Conservation (phyloP, 1,140 invertebrate species). For the Caenorhabditis brenneri region DNA sequence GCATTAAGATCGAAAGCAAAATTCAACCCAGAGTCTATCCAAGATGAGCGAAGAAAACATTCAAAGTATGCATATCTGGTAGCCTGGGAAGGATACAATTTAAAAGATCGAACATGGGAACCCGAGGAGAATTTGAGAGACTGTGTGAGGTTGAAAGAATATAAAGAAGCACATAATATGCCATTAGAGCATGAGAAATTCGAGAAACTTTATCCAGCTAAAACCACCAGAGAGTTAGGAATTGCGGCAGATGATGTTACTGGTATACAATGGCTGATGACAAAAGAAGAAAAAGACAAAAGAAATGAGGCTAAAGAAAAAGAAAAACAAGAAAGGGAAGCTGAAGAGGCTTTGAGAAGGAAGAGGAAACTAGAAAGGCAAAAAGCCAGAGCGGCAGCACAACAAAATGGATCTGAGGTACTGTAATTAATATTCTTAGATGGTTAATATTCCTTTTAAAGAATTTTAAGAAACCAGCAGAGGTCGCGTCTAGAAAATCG, state of each 20-base stretch:
- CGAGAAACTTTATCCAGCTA: neutral
- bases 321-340: too few species aligned
- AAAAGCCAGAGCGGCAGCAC: too few species aligned
- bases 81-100: neutral
- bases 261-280: neutral
- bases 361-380: too few species aligned
- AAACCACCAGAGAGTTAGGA: neutral
- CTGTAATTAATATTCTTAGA: too few species aligned
- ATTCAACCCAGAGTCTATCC: neutral
- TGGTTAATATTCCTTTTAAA: too few species aligned
- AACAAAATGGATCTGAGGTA: too few species aligned
- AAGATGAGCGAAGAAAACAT: neutral
- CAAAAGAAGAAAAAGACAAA: neutral
- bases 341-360: too few species aligned
- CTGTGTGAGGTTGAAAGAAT: neutral
- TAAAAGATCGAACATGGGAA: neutral
- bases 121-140: neutral
- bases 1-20: neutral
- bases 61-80: conserved; percentile 8
- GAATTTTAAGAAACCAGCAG: too few species aligned
- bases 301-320: too few species aligned
- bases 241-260: neutral
- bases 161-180: neutral
- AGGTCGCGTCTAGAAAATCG: too few species aligned
- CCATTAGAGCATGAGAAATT: neutral